These are phyloP conservation scores for Epistrophella euchroma DNA, from an alignment of 2,888 invertebrate genomes.

Conservation along the genomic window DNA sequence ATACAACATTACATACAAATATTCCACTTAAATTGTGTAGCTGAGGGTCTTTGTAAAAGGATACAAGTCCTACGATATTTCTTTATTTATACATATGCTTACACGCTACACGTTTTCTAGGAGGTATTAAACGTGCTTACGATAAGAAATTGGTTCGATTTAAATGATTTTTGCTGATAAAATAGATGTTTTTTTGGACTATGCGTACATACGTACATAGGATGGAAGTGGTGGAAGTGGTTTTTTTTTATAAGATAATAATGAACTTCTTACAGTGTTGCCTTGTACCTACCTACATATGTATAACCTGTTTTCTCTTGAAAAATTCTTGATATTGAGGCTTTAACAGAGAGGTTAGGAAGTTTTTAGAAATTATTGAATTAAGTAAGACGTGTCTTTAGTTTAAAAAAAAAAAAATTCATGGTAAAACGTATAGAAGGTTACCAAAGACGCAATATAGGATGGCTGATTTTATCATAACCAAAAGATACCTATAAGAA, in stretches of 20 bases:
- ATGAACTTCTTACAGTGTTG: neutral
- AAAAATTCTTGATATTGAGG: neutral
- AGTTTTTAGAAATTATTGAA: no score
- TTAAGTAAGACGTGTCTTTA: no score
- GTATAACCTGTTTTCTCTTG: neutral
- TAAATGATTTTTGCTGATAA: conserved; percentile 15
- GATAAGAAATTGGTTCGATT: conserved; percentile 26
- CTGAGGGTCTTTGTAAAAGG: neutral
- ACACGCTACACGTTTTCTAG: neutral
- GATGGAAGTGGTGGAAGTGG: neutral
- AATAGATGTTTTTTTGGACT: neutral
- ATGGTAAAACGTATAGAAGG: no score
- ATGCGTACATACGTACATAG: neutral
- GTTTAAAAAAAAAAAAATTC: no score
- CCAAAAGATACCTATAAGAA: no score
- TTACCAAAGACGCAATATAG: no score
- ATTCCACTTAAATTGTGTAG: neutral
- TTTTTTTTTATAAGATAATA: neutral
- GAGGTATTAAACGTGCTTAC: neutral
- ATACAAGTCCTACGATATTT: neutral
- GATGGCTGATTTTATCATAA: no score
- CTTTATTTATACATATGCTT: conserved; percentile 11
- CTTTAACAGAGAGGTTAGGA: no score
- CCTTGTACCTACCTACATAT: neutral
- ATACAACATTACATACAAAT: neutral